A percentile compares a stretch with the other conserved stretches of the same genome.
These are phyloP conservation scores for Tichodroma muraria DNA, from an alignment of 2,113 vertebrate genomes.

Conservation along the genomic window DNA sequence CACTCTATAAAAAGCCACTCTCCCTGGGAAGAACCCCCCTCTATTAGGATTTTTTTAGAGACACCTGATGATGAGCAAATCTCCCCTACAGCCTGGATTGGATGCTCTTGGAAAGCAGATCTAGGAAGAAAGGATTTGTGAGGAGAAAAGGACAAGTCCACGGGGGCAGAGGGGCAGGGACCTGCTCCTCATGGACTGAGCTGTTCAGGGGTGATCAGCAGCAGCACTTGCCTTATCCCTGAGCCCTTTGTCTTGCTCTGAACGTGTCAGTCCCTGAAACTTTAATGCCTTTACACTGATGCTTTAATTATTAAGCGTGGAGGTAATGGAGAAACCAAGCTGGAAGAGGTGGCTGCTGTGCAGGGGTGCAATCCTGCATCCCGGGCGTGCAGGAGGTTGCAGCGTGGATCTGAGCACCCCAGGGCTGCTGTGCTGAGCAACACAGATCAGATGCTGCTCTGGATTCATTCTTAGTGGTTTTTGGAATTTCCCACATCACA, in stretches of 20 bases:
- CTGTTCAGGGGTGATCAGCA: not conserved
- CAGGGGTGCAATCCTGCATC: not conserved
- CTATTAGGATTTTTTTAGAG: not conserved
- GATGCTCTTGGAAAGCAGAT: not conserved
- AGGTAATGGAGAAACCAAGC: constrained; percentile 32
- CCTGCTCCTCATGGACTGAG: accelerated
- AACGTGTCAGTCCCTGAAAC: constrained; percentile 34
- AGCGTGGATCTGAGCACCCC: not conserved
- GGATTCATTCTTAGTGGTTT: not conserved
- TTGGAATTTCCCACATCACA: not conserved
- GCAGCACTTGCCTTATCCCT: not conserved
- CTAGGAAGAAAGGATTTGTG: not conserved
- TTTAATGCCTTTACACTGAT: constrained; percentile 53
- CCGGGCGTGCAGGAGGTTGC: accelerated
- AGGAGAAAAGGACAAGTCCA: not conserved
- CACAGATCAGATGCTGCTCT: not conserved
- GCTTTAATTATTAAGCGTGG: constrained; percentile 25
- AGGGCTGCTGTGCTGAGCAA: not conserved
- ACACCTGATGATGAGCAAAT: not conserved
- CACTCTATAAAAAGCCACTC: not conserved
- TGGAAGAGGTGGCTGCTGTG: not conserved
- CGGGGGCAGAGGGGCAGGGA: not conserved
- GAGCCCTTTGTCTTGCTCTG: not conserved
- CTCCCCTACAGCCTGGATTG: not conserved
- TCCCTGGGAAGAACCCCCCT: not conserved